phyloP scores from a whole-genome alignment of 2,113 vertebrate species.

The Labrus mixtus region DNA sequence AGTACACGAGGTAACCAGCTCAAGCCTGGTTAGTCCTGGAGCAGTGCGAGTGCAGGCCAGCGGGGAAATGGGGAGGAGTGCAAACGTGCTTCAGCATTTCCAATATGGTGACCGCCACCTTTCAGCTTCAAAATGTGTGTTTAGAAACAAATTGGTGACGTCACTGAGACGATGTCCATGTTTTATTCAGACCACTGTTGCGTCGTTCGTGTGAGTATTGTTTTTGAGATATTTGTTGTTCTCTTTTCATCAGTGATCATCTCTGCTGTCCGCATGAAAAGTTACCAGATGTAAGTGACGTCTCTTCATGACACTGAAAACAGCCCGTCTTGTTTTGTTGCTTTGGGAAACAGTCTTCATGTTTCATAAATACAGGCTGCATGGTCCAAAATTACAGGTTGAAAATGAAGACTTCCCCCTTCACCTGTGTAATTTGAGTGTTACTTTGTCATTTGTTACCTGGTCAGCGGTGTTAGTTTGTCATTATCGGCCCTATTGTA shows the following conservation, averaged over 20 bases:
- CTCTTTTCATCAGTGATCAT: not conserved
- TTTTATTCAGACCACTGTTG: no score
- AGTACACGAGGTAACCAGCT: no score
- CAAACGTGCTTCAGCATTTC: no score
- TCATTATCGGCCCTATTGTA: slow-evolving; percentile 31
- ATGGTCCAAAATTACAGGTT: slow-evolving; percentile 33
- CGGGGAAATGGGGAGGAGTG: no score
- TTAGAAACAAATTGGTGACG: no score
- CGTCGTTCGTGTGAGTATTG: not conserved
- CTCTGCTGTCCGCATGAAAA: not conserved
- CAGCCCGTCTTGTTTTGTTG: slow-evolving; percentile 6
- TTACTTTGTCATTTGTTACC: slow-evolving; percentile 26
- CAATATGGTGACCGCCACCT: no score
- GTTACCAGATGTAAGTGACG: not conserved
- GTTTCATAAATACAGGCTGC: slow-evolving; percentile 28
- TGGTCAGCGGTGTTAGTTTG: slow-evolving; percentile 20
- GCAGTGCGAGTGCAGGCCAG: no score
- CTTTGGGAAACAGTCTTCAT: slow-evolving; percentile 11
- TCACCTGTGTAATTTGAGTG: slow-evolving; percentile 7
- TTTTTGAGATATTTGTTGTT: not conserved
- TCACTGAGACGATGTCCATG: no score
- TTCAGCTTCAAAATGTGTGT: no score
- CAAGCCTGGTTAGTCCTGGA: no score
- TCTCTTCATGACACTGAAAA: not conserved
- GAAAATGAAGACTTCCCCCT: slow-evolving; percentile 20